Percentiles rank a stretch among this genome's conserved stretches.
These are phyloP conservation scores for Brachionus sp. DNA, from an alignment of 1,140 invertebrate species.

Conservation along the genomic window DNA sequence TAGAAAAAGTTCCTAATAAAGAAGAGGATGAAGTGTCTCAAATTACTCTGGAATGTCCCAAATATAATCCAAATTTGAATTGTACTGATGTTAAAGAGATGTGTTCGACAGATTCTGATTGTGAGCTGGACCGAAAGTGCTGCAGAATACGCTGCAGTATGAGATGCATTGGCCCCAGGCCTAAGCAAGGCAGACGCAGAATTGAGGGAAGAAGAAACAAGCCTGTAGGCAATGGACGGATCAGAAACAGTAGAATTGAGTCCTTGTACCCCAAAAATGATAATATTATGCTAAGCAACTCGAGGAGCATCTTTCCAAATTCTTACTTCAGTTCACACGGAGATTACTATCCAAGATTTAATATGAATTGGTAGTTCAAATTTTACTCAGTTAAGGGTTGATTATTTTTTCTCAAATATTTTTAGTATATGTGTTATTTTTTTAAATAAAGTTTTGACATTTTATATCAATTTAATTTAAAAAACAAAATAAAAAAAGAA, in stretches of 20 bases:
- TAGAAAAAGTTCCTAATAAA: background rate
- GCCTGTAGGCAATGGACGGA: background rate
- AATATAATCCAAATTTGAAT: background rate
- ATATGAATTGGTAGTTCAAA: background rate
- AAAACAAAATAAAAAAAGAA: background rate
- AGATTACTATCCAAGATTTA: background rate
- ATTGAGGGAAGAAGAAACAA: background rate
- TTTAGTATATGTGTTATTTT: background rate
- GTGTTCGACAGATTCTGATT: background rate
- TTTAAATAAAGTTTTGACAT: background rate
- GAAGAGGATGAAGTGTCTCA: background rate
- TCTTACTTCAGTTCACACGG: background rate
- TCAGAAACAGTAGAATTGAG: background rate
- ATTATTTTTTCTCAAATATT: background rate
- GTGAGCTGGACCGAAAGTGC: background rate
- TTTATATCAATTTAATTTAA: too few species aligned
- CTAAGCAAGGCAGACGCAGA: background rate
- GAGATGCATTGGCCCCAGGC: background rate
- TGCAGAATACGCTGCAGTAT: background rate
- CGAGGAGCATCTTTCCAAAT: background rate
- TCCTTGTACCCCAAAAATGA: background rate
- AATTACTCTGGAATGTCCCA: background rate
- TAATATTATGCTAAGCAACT: background rate
- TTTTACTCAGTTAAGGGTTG: background rate
- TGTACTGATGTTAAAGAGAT: background rate